Evolutionary conservation across 2,888 invertebrate genomes (phyloP), one percentile per base, ranked within the genome.

Genomic region (Sinohyriopsis cumingii): DNA sequence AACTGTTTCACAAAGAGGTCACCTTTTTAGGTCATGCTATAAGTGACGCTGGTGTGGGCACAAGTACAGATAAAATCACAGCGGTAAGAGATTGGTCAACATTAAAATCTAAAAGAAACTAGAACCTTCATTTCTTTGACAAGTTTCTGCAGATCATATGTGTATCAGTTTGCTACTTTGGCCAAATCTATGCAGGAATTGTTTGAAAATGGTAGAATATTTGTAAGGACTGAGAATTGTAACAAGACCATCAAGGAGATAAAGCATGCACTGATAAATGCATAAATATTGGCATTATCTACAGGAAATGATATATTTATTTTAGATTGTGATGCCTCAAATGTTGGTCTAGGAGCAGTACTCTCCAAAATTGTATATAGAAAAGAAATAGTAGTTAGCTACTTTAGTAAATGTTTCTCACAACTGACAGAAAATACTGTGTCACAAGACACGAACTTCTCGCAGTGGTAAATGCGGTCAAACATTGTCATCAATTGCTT

Each of bases 141-240:
- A 20, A 67, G 68, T 33, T 78, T 73, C 56, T 74, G 73, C 22
- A 66, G 78, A 45, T 22, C 63, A 19, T 77, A 67, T 62, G 68
- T 76, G 1, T 59, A 55, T 24, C 56, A 55, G n/a, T 69, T n/a
- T n/a, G n/a, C n/a, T n/a, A n/a, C n/a, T n/a, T n/a, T n/a, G n/a
- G n/a, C n/a, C n/a, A n/a, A n/a, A 73, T 68, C 72, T 6, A 18
- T 77, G 9, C 67, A 70, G 62, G 53, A 61, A 56, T 57, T 73
- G 22, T 54, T 70, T 9, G 65, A 63, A 19, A 71, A 64, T 0
- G 55, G 54, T 62, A 54, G 54, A 59, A 64, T 66, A 53, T 69
- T 59, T 54, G 22, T 57, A 25, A 74, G 75, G 77, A 59, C 62
- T n/a, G 53, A 57, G 3, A 65, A 68, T 5, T 69, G 70, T 65